A percentile compares a stretch with the other conserved stretches of the same genome.
phyloP scores from a whole-genome alignment of 2,113 vertebrate species.

The Psilopsiagon aymara region DNA sequence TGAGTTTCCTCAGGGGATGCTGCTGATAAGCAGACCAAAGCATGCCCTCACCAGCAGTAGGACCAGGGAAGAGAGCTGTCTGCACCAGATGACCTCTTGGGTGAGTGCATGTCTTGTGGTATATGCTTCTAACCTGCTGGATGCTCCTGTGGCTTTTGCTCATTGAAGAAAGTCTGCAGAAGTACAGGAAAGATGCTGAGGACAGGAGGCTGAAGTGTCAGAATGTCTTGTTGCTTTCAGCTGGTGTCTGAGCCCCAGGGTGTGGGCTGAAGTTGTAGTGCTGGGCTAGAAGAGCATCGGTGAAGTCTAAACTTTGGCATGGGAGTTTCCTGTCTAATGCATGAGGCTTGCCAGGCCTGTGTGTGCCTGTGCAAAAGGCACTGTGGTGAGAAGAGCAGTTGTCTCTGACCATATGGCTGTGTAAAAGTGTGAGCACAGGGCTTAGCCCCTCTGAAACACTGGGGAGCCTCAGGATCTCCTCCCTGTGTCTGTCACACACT shows the following conservation, averaged over 20 bases:
- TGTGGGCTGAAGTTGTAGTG: neutral
- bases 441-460: neutral
- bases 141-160: neutral
- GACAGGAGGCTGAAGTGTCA: neutral
- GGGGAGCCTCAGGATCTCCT: neutral
- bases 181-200: neutral
- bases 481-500: neutral
- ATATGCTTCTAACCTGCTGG: neutral
- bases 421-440: neutral
- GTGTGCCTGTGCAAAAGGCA: neutral
- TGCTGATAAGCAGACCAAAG: neutral
- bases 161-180: neutral
- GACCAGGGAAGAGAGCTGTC: neutral
- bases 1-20: neutral
- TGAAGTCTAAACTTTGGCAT: neutral
- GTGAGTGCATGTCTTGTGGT: fast-evolving
- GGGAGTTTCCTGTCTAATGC: neutral
- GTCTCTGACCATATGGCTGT: neutral
- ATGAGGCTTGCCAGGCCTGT: neutral
- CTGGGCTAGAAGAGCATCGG: neutral
- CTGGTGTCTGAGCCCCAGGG: neutral
- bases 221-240: neutral
- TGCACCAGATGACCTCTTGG: neutral
- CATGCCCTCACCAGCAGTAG: neutral
- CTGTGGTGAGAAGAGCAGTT: neutral